Conservation (phyloP, 2,113 vertebrate species). For the Pituophis catenifer region DNA sequence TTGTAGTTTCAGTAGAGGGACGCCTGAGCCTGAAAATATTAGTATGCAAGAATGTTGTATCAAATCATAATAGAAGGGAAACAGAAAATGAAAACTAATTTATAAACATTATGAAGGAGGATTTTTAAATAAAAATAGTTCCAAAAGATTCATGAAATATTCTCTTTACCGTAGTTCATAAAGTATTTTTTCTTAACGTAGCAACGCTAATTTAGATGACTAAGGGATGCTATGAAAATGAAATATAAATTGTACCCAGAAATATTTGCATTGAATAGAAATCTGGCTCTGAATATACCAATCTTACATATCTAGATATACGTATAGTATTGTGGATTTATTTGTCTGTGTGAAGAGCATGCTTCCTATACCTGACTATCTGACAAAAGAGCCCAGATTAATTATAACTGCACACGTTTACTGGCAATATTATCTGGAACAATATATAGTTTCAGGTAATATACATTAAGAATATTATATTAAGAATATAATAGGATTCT, state of each 20-base stretch:
- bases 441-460: too few species aligned
- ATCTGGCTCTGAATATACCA: neutral
- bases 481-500: neutral
- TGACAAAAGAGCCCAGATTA: neutral
- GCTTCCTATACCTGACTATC: too few species aligned
- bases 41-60: neutral
- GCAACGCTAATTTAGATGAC: neutral
- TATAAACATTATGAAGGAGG: neutral
- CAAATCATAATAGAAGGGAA: neutral
- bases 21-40: neutral
- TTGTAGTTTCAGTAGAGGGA: neutral
- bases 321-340: too few species aligned
- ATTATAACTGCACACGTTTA: neutral
- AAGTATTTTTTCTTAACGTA: neutral
- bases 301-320: neutral
- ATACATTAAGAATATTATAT: too few species aligned
- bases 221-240: neutral
- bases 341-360: too few species aligned
- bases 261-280: neutral
- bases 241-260: neutral
- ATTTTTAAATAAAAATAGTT: neutral
- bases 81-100: neutral
- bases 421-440: neutral
- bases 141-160: neutral
- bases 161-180: neutral